A percentile compares a stretch with the other conserved stretches of the same genome.
Conservation (phyloP, 2,888 invertebrate genomes). For the Meteorus cinctellus region DNA sequence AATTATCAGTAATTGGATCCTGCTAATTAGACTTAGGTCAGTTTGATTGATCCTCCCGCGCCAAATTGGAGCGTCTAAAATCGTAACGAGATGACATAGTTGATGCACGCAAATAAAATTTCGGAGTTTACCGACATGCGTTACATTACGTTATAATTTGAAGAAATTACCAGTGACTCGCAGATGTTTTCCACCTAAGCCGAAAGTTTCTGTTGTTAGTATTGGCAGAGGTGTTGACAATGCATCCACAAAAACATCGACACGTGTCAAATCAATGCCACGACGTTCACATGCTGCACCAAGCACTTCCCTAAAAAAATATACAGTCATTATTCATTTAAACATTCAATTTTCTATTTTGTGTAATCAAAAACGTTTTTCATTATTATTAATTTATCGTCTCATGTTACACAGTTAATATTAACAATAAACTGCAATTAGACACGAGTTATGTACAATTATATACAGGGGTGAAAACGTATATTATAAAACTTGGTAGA, state of each 20-base stretch:
- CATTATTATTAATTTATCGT: background rate
- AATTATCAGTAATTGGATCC: conserved; percentile 26
- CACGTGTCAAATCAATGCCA: conserved; percentile 78
- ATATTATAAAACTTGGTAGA: conserved; percentile 10
- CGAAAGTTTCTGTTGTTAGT: conserved; percentile 78
- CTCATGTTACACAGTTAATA: background rate
- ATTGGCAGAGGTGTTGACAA: conserved; percentile 79
- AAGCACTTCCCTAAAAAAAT: conserved; percentile 78
- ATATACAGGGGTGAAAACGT: conserved; percentile 4
- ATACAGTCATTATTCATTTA: conserved; percentile 13
- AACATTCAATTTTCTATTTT: background rate
- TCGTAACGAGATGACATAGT: background rate
- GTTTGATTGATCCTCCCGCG: conserved; percentile 23
- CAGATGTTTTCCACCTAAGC: conserved; percentile 80
- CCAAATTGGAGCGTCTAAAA: conserved; percentile 1
- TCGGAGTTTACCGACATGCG: background rate
- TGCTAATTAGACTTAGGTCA: conserved; percentile 18
- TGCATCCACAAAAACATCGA: conserved; percentile 80
- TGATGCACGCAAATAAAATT: background rate
- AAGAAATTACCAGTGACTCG: conserved; percentile 77
- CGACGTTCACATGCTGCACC: conserved; percentile 79
- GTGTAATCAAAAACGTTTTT: background rate
- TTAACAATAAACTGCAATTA: conserved; percentile 27
- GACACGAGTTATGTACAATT: conserved; percentile 25
- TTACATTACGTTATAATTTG: background rate